Evolutionary conservation across 2,113 vertebrate genomes (phyloP), one percentile per base, ranked within the genome.

Genomic region (Clupea harengus): DNA sequence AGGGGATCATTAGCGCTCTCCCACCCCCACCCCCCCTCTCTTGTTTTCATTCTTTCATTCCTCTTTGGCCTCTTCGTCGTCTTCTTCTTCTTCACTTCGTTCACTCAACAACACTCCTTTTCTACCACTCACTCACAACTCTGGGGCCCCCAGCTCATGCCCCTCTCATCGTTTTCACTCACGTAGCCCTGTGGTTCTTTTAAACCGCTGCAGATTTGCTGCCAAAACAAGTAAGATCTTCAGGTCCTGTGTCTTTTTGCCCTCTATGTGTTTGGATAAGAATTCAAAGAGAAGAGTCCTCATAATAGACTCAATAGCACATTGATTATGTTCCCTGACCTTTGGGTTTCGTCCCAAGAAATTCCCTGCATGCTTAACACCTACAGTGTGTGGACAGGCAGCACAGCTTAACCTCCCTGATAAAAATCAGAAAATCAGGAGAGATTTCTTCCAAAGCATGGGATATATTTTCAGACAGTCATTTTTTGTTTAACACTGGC

Each of bases 301-400:
- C 10, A 39, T 78, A 78, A 78, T 78, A 78, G 11, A 39, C 25
- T 86, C 32, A 86, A 44, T 50, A 82, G 15, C 49, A 78, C 72
- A 78, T 78, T 39, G 32, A 78, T 32, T 32, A 32, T 78, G 72
- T 39, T 78, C 28, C 32, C 72, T 17, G 11, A 11, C 32, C 72
- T 17, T 32, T 78, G 13, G 13, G 2, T 78, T 39, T 78, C 72
- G 39, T 78, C 13, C 28, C 10, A 32, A 17, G 28, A 17, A 10
- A 32, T 78, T 3, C 72, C 39, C 6, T 10, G n/a, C 64, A 67
- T 67, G n/a, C 64, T 67, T 67, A 39, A 78, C 72, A 44, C 28
- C 13, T 78, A 18, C 25, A 39, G 17, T 39, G 4, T 39, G 28
- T 78, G 28, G 32, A 39, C 72, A 39, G 32, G 9, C 60, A 8